Base-by-base conservation (phyloP, 2,113 vertebrate species). In the human region DNA sequence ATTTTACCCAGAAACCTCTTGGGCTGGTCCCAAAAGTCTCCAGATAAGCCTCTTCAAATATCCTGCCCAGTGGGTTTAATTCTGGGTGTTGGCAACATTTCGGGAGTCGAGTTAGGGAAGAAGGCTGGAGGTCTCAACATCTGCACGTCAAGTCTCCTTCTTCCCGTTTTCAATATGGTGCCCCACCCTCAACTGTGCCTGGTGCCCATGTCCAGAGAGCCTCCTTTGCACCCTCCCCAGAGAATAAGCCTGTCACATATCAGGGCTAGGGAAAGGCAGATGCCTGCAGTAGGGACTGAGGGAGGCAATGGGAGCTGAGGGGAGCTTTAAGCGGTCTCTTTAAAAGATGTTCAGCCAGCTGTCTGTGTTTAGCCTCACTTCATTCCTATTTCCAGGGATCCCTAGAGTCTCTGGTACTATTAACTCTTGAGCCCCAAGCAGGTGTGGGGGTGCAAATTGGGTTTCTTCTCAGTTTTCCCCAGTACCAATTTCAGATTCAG, bases 361-460 rank as follows among this genome's bases (percentile, higher is more conserved):
- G 48, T 92, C 64, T 45, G 43, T 40, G 45, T 79, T 48, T 14
- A 27, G 61, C 18, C 35, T 50, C 22, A 32, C 45, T 32, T 64
- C 27, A 72, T 52, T 25, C 17, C 35, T n/a, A 16, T 40, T 59
- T 86, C 45, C 40, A 90, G 61, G 80, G 55, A 50, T 25, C 3
- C 59, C 40, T 10, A 25, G 16, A 38, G 27, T 59, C 76, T 61
- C 82, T 1, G 4, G 59, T 18, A 30, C 16, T 64, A 76, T 78
- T 22, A 35, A 43, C 23, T 68, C 48, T 66, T 3, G 22, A 79
- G 45, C 22, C 25, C 30, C 5, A 32, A 80, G 83, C 9, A 38
- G 32, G 45, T 72, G 1, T 8, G 2, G 35, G 45, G 16, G n/a
- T 73, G 27, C 40, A 43, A 27, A 27, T 0, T 22, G 6, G 3